Conservation (phyloP, 2,113 vertebrate genomes). For the Crypturellus undulatus region DNA sequence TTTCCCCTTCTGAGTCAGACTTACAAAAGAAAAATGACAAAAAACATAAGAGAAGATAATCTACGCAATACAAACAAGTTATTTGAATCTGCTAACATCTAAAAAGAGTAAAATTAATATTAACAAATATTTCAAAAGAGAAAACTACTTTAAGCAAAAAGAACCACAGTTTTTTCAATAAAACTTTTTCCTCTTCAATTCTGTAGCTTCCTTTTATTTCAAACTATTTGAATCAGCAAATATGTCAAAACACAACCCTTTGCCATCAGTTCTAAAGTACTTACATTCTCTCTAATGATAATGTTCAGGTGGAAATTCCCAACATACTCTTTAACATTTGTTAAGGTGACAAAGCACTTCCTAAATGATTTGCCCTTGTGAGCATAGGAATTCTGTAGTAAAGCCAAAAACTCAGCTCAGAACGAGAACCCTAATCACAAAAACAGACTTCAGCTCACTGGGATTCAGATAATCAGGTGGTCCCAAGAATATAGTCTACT, state of each 20-base stretch:
- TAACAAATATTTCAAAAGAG: neutral
- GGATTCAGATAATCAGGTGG: neutral
- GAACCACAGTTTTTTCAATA: neutral
- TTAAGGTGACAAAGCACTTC: conserved; percentile 59
- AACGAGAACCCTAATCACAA: conserved; percentile 35
- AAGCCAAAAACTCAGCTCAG: conserved; percentile 40
- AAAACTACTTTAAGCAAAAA: neutral
- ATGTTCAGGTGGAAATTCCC: conserved; percentile 29
- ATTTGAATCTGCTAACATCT: neutral
- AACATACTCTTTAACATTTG: neutral
- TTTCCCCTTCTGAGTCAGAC: neutral
- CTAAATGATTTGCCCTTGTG: conserved; percentile 13
- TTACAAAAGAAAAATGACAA: neutral
- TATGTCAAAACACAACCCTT: neutral
- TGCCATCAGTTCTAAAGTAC: neutral
- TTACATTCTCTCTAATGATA: neutral
- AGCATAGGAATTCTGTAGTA: conserved; percentile 31
- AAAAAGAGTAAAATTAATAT: no score
- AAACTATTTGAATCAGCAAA: neutral
- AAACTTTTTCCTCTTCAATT: neutral
- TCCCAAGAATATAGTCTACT: neutral
- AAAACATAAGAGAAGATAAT: neutral
- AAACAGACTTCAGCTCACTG: conserved; percentile 16
- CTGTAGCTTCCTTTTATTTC: neutral
- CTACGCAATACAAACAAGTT: neutral